A percentile compares a stretch with the other conserved stretches of the same genome.
Evolutionary conservation across 2,888 invertebrate species (phyloP).

Genomic region (Zhengitettix transpicula): DNA sequence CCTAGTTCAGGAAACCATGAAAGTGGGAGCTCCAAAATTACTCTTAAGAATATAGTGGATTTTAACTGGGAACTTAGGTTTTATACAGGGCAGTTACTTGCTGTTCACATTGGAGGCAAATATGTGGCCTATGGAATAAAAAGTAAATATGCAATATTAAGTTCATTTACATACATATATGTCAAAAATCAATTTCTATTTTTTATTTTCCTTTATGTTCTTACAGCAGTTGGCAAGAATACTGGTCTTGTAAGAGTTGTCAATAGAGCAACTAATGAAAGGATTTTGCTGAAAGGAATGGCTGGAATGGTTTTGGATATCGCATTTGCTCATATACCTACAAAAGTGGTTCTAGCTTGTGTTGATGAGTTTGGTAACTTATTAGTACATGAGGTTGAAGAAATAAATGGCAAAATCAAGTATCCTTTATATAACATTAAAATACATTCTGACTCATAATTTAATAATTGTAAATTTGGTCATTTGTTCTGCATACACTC

Average conservation of each 20-base stretch:
- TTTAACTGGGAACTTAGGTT: constrained; percentile 85
- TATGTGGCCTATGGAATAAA: constrained; percentile 83
- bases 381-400: constrained; percentile 62
- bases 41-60: constrained; percentile 76
- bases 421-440: no score
- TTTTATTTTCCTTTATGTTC: background rate
- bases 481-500: no score
- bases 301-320: constrained; percentile 79
- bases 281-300: constrained; percentile 74
- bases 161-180: constrained; percentile 1
- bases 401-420: constrained; percentile 30
- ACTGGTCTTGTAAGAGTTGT: constrained; percentile 72
- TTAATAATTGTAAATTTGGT: no score
- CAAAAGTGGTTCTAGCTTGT: constrained; percentile 64
- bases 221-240: constrained; percentile 16
- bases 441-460: no score
- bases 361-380: constrained; percentile 76
- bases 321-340: constrained; percentile 70
- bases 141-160: constrained; percentile 36
- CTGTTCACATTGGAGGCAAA: constrained; percentile 70
- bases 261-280: constrained; percentile 54
- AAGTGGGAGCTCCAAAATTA: constrained; percentile 78
- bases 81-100: constrained; percentile 73
- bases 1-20: constrained; percentile 55
- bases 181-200: background rate